Conservation (phyloP, 1,140 invertebrate species). For the Lethrus apterus region DNA sequence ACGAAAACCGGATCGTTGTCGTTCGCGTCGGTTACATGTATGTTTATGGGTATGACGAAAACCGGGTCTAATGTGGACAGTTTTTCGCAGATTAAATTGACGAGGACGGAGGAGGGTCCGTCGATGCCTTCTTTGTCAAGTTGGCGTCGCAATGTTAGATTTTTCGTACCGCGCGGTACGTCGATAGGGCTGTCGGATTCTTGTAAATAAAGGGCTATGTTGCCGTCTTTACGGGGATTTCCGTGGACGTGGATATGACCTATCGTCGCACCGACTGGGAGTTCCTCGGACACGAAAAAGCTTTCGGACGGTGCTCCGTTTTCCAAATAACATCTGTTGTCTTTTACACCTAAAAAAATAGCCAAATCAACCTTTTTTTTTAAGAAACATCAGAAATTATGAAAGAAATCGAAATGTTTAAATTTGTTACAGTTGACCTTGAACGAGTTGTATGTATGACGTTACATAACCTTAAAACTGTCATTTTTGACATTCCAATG, state of each 20-base stretch:
- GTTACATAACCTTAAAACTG: no score
- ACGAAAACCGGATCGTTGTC: conserved; percentile 82
- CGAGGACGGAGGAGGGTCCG: conserved; percentile 75
- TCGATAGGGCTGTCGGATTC: conserved; percentile 70
- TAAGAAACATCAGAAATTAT: no score
- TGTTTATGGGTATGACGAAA: conserved; percentile 82
- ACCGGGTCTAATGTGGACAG: conserved; percentile 74
- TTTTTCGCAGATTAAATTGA: conserved; percentile 77
- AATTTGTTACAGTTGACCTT: no score
- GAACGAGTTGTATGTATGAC: no score
- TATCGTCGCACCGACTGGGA: conserved; percentile 67
- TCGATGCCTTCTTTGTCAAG: conserved; percentile 79
- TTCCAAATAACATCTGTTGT: conserved; percentile 81
- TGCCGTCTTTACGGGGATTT: conserved; percentile 62
- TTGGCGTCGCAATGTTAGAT: conserved; percentile 66
- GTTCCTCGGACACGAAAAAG: conserved; percentile 82
- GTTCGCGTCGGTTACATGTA: conserved; percentile 87
- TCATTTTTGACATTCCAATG: no score
- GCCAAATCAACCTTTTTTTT: no score
- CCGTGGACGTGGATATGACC: conserved; percentile 68
- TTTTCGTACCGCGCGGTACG: conserved; percentile 68
- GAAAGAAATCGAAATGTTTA: no score
- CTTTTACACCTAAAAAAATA: conserved; percentile 42
- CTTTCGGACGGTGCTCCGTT: conserved; percentile 84
- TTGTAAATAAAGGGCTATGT: conserved; percentile 71